Conservation (phyloP, 2,888 invertebrate species). For the Cryptocephalus primarius region DNA sequence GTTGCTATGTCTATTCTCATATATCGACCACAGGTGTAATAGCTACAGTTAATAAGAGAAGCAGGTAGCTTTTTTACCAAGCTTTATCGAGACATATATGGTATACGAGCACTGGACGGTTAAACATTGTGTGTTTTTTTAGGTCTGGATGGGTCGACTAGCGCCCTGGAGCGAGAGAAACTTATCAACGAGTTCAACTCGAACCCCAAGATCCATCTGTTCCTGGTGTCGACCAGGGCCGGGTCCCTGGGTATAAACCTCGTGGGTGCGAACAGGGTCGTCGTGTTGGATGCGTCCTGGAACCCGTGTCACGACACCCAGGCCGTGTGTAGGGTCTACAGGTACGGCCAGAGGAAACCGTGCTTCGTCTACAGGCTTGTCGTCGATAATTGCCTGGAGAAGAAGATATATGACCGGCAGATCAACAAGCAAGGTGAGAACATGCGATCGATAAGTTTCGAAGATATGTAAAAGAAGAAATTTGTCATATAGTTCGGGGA, state of each 20-base stretch:
- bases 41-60: too few relatives aligned
- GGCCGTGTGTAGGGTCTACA: slow-evolving; percentile 92
- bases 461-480: too few relatives aligned
- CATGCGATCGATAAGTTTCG: neutral
- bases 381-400: slow-evolving; percentile 93
- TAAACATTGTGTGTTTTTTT: slow-evolving; percentile 13
- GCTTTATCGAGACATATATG: too few relatives aligned
- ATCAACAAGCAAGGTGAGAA: slow-evolving; percentile 83
- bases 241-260: slow-evolving; percentile 96
- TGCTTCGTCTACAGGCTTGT: slow-evolving; percentile 95
- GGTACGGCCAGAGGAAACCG: slow-evolving; percentile 88
- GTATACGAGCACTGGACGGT: too few relatives aligned
- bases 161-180: slow-evolving; percentile 87
- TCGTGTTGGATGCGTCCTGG: slow-evolving; percentile 98
- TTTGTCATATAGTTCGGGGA: too few relatives aligned
- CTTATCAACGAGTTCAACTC: slow-evolving; percentile 93
- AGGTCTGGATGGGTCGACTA: slow-evolving; percentile 93
- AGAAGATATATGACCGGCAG: slow-evolving; percentile 96
- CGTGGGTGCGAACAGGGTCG: slow-evolving; percentile 93
- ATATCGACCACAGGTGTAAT: too few relatives aligned
- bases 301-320: slow-evolving; percentile 98
- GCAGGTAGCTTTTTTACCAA: too few relatives aligned
- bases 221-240: slow-evolving; percentile 92
- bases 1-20: too few relatives aligned
- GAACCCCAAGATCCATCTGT: slow-evolving; percentile 76